Conservation (phyloP, 1,140 invertebrate genomes). For the Oncopodura yosiiana region DNA sequence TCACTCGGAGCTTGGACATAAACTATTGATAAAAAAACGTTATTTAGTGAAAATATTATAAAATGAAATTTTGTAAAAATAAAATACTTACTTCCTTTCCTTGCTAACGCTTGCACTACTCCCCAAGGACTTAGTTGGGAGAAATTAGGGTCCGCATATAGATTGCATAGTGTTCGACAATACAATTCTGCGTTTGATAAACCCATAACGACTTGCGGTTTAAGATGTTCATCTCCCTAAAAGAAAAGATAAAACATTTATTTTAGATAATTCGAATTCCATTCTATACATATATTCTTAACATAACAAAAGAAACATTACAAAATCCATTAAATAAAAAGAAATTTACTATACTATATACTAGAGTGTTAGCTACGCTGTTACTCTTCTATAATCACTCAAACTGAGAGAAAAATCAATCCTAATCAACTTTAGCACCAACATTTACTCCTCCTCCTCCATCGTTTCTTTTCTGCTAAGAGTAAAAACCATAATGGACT, state of each 20-base stretch:
- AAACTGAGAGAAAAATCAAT: conserved; percentile 28
- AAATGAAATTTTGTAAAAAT: too few relatives aligned
- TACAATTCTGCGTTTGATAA: conserved; percentile 93
- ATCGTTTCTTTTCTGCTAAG: too few relatives aligned
- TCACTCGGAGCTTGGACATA: conserved; percentile 74
- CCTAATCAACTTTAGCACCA: conserved; percentile 15
- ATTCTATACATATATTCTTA: not conserved
- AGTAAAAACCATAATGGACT: too few relatives aligned
- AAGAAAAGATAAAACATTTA: conserved; percentile 25
- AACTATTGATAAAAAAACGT: too few relatives aligned
- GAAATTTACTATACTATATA: not conserved
- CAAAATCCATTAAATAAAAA: conserved; percentile 2
- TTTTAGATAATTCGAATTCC: not conserved
- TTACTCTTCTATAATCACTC: conserved; percentile 13
- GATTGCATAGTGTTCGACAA: conserved; percentile 86
- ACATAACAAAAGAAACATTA: not conserved
- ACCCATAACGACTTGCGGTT: conserved; percentile 81
- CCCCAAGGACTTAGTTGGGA: conserved; percentile 90
- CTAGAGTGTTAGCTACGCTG: not conserved
- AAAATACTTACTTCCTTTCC: too few relatives aligned
- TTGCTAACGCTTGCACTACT: conserved; percentile 78
- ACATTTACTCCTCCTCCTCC: too few relatives aligned
- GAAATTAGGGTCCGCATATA: conserved; percentile 93
- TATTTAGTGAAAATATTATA: too few relatives aligned
- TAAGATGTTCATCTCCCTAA: conserved; percentile 84